Percentiles rank a stretch among this genome's conserved stretches.
Conservation (phyloP, 1,140 invertebrate genomes). For the Trichonephila clavipes region DNA sequence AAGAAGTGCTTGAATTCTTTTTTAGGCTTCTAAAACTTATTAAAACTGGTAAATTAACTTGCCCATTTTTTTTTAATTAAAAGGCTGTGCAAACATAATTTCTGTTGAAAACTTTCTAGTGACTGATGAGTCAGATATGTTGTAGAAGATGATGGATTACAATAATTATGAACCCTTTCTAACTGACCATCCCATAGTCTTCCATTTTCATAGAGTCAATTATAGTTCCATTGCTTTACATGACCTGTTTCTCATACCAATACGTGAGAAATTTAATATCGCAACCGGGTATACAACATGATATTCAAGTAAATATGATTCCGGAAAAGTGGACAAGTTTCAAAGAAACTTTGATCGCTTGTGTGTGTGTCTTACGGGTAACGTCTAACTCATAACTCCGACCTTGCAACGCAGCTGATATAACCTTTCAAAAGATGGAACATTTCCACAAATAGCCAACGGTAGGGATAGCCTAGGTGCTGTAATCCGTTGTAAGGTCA, state of each 20-base stretch:
- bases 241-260: constrained; percentile 15
- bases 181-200: neutral
- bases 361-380: constrained; percentile 6
- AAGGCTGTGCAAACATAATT: neutral
- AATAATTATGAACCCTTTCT: neutral
- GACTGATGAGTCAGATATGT: neutral
- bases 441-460: constrained; percentile 54
- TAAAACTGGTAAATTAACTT: neutral
- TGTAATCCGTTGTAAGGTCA: constrained; percentile 50
- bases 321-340: neutral
- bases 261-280: constrained; percentile 21
- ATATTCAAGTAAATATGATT: constrained; percentile 12
- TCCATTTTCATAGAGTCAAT: neutral
- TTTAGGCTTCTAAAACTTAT: neutral
- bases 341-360: neutral
- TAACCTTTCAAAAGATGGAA: constrained; percentile 37
- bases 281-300: neutral
- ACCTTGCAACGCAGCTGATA: constrained; percentile 38
- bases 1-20: too few relatives aligned
- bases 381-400: neutral
- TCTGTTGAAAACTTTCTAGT: neutral
- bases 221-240: neutral
- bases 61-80: neutral
- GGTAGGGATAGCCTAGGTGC: constrained; percentile 45
- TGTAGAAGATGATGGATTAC: constrained; percentile 16